Base-by-base conservation (phyloP, 64 coral and sea anemone genomes). In the Anthopleura sola region DNA sequence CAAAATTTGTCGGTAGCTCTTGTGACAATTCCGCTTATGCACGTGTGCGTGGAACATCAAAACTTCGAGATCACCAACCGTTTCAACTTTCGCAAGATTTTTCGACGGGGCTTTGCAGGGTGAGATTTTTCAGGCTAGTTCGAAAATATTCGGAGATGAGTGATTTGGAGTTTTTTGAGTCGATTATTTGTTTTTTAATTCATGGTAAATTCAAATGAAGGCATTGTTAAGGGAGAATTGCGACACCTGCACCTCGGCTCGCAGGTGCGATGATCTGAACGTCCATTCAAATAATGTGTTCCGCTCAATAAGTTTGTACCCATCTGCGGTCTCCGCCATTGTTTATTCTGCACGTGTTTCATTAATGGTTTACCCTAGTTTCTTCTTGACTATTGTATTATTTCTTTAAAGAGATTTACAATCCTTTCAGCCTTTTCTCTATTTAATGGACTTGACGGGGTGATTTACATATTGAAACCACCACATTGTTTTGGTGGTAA, bases 351-450 rank as follows among this genome's bases (percentile, higher is more conserved):
- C 94, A 96, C 94, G 94, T 96, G 94, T 96, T 96, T 96, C 94
- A 96, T 96, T 96, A 96, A 88, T 81, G 90, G 90, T 88, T 92
- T 90, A 92, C 94, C 94, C 85, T 87, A 92, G 83, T 77, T 96
- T 95, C 87, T 86, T 90, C 78, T 92, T 68, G 78, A 83, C 86
- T 90, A 89, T 96, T 96, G 94, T 96, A 78, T 85, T 78, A 84
- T 90, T 96, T 96, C 69, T 96, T 96, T 96, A 96, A 96, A 96
- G 94, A 96, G 94, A 96, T 96, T 96, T 96, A 96, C 94, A 96
- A 96, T 87, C 94, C 87, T 96, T 92, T 96, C 94, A 92, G 91
- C 90, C 86, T 92, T 92, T 96, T 92, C 94, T 96, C 90, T 90
- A 92, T 96, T 96, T 96, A 96, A 96, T 96, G 94, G 94, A 92